Percentiles rank a stretch among this genome's conserved stretches.
These are phyloP conservation scores for Melipona beecheii DNA, from an alignment of 2,888 invertebrate genomes.

Conservation along the genomic window DNA sequence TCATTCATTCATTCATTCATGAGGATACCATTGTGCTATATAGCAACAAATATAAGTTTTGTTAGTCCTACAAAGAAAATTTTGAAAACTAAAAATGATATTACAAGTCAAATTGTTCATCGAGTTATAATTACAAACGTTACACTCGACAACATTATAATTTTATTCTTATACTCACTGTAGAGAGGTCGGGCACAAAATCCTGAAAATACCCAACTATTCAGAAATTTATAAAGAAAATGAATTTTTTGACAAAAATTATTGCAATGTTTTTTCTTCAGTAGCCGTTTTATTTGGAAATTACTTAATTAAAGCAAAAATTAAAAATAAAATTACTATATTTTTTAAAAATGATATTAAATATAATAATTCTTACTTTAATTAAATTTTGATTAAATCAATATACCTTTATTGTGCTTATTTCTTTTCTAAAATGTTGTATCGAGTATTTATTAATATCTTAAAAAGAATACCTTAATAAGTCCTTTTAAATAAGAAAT, in stretches of 20 bases:
- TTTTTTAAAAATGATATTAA: background rate
- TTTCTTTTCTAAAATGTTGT: slow-evolving; percentile 26
- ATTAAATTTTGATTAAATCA: slow-evolving; percentile 30
- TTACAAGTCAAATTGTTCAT: slow-evolving; percentile 71
- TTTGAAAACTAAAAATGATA: slow-evolving; percentile 73
- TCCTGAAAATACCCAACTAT: slow-evolving; percentile 85
- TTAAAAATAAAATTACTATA: background rate
- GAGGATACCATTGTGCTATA: slow-evolving; percentile 72
- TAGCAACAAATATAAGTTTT: slow-evolving; percentile 74
- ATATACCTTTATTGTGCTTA: slow-evolving; percentile 20
- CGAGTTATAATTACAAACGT: slow-evolving; percentile 81
- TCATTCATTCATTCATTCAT: slow-evolving; percentile 74
- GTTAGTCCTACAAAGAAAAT: slow-evolving; percentile 82
- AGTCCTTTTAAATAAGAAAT: slow-evolving; percentile 14
- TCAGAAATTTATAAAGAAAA: slow-evolving; percentile 73
- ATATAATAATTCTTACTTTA: slow-evolving; percentile 9
- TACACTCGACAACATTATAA: slow-evolving; percentile 80
- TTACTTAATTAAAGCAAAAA: background rate
- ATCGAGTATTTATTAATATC: slow-evolving; percentile 14
- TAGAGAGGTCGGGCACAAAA: slow-evolving; percentile 84
- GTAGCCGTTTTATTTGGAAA: slow-evolving; percentile 6
- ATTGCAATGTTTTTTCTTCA: slow-evolving; percentile 18
- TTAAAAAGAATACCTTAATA: slow-evolving; percentile 14
- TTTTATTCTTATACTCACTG: slow-evolving; percentile 84
- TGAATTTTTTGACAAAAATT: slow-evolving; percentile 44